These are phyloP conservation scores for Cotesia typhae DNA, from an alignment of 1,140 invertebrate genomes.

Conservation along the genomic window DNA sequence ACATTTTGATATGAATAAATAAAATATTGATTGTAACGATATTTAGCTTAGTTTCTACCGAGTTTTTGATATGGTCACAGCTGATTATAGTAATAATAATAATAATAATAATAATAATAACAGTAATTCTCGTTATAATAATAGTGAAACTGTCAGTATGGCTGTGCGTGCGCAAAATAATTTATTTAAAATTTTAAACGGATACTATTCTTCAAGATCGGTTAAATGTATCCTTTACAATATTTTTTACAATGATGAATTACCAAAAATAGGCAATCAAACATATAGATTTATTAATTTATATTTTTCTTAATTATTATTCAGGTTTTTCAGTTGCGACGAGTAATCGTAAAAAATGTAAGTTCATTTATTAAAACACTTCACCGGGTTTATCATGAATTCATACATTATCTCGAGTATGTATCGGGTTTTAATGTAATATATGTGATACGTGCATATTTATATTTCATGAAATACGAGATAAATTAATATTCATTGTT, in stretches of 20 bases:
- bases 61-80: neutral
- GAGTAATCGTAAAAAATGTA: too few relatives aligned
- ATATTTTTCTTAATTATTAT: neutral
- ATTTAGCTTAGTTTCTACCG: neutral
- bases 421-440: too few relatives aligned
- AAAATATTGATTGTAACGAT: neutral
- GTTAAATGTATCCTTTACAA: conserved; percentile 12
- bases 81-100: neutral
- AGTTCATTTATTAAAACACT: too few relatives aligned
- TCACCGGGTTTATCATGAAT: too few relatives aligned
- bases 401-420: too few relatives aligned
- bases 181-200: neutral
- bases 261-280: neutral
- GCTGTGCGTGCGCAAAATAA: neutral
- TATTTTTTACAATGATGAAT: neutral
- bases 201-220: neutral
- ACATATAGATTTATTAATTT: neutral
- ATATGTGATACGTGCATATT: too few relatives aligned
- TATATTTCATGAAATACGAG: too few relatives aligned
- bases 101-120: neutral
- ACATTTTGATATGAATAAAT: neutral
- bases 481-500: too few relatives aligned
- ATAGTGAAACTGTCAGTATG: neutral
- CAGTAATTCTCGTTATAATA: neutral
- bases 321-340: too few relatives aligned